Base-by-base conservation (phyloP, 2,113 vertebrate genomes). In the Elephantulus edwardii region DNA sequence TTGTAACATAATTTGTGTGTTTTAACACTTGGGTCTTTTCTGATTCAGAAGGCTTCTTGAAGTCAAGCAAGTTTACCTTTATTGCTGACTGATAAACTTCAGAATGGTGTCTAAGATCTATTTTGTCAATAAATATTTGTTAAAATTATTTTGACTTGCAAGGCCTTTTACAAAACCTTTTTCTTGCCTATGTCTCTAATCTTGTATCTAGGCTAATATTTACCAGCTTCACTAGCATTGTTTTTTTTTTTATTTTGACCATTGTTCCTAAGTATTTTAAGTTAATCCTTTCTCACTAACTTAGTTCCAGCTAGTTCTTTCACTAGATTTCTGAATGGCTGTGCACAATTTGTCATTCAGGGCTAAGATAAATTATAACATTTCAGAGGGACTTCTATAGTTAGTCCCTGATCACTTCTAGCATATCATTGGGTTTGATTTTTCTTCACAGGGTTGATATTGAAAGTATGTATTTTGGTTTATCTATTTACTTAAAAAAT, bases 321-420 rank as follows among this genome's bases (percentile, higher is more conserved):
- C 35, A 35, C 28, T 48, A 62, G 48, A 89, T 88, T 83, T 93
- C 28, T 16, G 48, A 68, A 93, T n/a, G n/a, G 58, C 64, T 80
- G 28, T 20, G 3, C 68, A 24, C 35, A 72, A 86, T 81, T 71
- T 52, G 7, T 68, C 44, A 54, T 77, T 68, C 2, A 9, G 11
- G 1, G 74, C 8, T 72, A 83, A 76, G 16, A 75, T 64, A 77
- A 72, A 42, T 10, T 54, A 33, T 83, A 38, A 52, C 9, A 12
- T 13, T 35, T 58, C 33, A 77, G 68, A 89, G 90, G 20, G 20
- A 71, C 5, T 74, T 88, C 72, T 85, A 1, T 30, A 26, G 66
- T 62, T 33, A 3, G 12, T 93, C 7, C 50, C 35, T 60, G 52
- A 60, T 54, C 24, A 89, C 71, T 68, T 89, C 28, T 60, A n/a